These are phyloP conservation scores for Heliothis virescens DNA, from an alignment of 1,140 invertebrate genomes.

Conservation along the genomic window DNA sequence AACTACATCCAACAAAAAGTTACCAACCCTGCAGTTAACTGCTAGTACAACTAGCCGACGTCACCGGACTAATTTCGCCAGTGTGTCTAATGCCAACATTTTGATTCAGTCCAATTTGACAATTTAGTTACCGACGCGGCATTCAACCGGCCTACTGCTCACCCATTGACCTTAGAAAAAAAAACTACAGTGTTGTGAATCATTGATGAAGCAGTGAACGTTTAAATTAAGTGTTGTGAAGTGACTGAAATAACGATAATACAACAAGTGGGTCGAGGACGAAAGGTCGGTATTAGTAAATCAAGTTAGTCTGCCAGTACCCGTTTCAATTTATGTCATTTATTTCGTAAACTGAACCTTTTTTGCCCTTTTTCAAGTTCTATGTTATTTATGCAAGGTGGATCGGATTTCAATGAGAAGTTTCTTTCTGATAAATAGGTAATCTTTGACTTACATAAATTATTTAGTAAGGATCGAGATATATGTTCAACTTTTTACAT, in stretches of 20 bases:
- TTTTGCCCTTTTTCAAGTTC: constrained; percentile 29
- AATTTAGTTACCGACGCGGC: constrained; percentile 72
- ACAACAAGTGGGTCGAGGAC: constrained; percentile 42
- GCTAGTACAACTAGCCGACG: constrained; percentile 49
- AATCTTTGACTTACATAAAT: constrained; percentile 6
- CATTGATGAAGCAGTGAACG: constrained; percentile 23
- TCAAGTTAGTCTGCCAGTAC: constrained; percentile 47
- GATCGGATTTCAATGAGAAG: constrained; percentile 25
- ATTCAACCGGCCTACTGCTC: constrained; percentile 61
- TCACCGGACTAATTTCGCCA: constrained; percentile 67
- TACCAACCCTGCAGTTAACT: constrained; percentile 45
- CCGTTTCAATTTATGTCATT: constrained; percentile 51
- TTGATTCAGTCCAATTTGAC: constrained; percentile 75
- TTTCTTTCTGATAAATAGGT: constrained; percentile 13
- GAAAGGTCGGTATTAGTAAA: constrained; percentile 50
- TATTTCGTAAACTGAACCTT: constrained; percentile 41
- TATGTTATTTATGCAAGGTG: constrained; percentile 25
- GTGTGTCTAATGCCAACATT: constrained; percentile 67
- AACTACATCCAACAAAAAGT: neutral
- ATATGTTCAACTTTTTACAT: no score
- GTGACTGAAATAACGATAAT: constrained; percentile 42
- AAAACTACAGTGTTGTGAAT: constrained; percentile 5
- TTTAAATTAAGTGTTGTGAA: constrained; percentile 44
- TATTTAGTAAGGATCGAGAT: neutral
- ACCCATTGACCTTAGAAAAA: constrained; percentile 63